phyloP scores from a whole-genome alignment of 2,888 invertebrate species.

The Nesidiocoris tenuis region DNA sequence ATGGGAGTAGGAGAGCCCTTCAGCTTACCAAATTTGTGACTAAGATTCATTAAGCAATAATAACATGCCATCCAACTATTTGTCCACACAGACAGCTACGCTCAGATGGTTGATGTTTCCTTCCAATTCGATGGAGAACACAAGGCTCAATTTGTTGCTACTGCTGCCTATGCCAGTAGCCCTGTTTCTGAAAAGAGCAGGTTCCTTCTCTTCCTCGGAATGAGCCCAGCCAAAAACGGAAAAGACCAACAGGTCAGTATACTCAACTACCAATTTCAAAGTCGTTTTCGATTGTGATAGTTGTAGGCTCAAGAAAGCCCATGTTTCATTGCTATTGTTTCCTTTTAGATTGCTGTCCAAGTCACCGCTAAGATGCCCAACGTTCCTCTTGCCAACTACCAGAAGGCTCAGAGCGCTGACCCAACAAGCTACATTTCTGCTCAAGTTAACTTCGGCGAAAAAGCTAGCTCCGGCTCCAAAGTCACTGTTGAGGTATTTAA shows the following conservation, averaged over 20 bases:
- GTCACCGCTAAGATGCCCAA: constrained; percentile 54
- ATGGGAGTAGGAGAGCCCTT: too few relatives aligned
- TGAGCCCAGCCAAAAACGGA: constrained; percentile 54
- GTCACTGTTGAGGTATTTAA: constrained; percentile 54
- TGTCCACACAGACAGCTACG: constrained; percentile 34
- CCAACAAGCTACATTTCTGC: constrained; percentile 42
- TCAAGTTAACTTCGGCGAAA: constrained; percentile 42
- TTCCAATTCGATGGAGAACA: constrained; percentile 60
- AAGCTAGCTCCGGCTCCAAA: constrained; percentile 41
- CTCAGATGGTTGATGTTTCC: constrained; percentile 57
- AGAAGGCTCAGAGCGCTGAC: constrained; percentile 42
- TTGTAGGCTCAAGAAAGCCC: background rate
- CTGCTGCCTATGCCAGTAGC: constrained; percentile 61
- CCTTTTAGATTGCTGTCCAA: constrained; percentile 36
- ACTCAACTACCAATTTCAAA: background rate
- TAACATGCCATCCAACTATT: too few relatives aligned
- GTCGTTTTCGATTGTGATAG: background rate
- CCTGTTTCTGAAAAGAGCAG: constrained; percentile 61
- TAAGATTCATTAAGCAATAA: too few relatives aligned
- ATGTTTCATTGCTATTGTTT: background rate
- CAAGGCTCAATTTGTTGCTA: constrained; percentile 58
- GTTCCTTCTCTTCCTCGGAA: constrained; percentile 57
- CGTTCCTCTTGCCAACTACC: constrained; percentile 54
- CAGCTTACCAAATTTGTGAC: too few relatives aligned
- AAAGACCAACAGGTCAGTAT: constrained; percentile 28